Percentiles rank a stretch among this genome's conserved stretches.
phyloP scores from a whole-genome alignment of 2,797 vertebrate genomes.

The Cynopterus sphinx region DNA sequence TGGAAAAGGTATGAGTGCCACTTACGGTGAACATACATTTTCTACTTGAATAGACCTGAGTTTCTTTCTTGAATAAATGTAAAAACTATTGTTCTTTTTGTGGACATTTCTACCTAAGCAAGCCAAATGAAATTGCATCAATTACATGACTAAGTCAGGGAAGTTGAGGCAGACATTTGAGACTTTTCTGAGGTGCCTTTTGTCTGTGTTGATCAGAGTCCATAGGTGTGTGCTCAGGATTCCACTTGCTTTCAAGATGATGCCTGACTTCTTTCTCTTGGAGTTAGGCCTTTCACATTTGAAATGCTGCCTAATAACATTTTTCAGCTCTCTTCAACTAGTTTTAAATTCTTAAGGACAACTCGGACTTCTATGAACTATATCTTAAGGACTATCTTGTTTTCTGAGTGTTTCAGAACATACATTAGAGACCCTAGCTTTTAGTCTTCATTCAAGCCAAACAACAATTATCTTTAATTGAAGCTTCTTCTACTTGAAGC shows the following conservation, averaged over 20 bases:
- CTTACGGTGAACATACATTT: neutral
- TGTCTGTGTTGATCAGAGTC: neutral
- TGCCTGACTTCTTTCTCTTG: neutral
- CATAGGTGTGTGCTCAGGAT: neutral
- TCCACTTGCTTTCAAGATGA: constrained; percentile 27
- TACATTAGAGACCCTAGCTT: neutral
- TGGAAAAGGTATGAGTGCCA: neutral
- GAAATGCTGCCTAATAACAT: neutral
- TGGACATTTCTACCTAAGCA: neutral
- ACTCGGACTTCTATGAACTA: neutral
- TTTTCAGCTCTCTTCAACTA: neutral
- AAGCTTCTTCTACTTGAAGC: constrained; percentile 55
- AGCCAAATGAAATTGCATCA: neutral
- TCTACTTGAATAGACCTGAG: neutral
- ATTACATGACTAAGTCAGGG: neutral
- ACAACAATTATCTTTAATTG: constrained; percentile 64
- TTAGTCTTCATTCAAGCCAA: constrained; percentile 65
- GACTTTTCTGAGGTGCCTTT: neutral
- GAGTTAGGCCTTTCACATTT: neutral
- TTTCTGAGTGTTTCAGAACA: constrained; percentile 33
- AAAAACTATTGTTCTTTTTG: neutral
- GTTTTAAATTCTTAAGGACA: constrained; percentile 35
- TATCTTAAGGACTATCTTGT: neutral
- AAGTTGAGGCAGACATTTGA: neutral
- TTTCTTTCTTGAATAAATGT: constrained; percentile 15